Conservation (phyloP, 2,888 invertebrate species). For the Caenorhabditis sinica region DNA sequence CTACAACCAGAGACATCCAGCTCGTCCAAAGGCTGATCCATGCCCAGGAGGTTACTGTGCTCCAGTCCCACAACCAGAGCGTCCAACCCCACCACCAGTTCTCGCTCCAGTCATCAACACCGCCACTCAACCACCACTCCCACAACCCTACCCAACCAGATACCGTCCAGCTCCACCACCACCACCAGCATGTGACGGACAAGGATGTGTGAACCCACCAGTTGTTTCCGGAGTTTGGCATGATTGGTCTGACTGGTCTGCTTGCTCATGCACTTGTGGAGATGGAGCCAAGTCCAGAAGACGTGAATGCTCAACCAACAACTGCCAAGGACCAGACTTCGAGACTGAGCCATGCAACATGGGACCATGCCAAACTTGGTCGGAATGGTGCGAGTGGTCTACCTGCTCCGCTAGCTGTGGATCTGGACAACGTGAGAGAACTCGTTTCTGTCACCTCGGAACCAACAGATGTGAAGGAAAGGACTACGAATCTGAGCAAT, state of each 20-base stretch:
- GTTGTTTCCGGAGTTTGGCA: conserved; percentile 71
- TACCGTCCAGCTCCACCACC: conserved; percentile 78
- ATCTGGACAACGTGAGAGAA: conserved; percentile 74
- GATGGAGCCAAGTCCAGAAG: conserved; percentile 76
- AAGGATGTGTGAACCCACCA: conserved; percentile 72
- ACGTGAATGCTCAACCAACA: conserved; percentile 75
- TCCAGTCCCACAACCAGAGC: conserved; percentile 52
- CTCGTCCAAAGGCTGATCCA: conserved; percentile 75
- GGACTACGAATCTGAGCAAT: conserved; percentile 76
- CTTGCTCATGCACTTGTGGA: conserved; percentile 78
- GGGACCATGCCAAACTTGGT: conserved; percentile 80
- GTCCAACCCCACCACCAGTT: conserved; percentile 74
- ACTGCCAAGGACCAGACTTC: conserved; percentile 76
- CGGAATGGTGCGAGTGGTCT: conserved; percentile 81
- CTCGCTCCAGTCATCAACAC: conserved; percentile 68
- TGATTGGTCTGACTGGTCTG: conserved; percentile 80
- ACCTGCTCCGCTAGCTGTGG: conserved; percentile 76
- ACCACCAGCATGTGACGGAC: conserved; percentile 76
- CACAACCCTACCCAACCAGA: conserved; percentile 65
- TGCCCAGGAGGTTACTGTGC: conserved; percentile 76
- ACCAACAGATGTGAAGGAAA: conserved; percentile 79
- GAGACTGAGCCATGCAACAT: conserved; percentile 76
- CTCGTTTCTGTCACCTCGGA: conserved; percentile 79
- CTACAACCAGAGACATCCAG: conserved; percentile 77
- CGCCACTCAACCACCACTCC: conserved; percentile 67